Conservation (phyloP, 1,140 invertebrate genomes). For the Procambarus virginalis region DNA sequence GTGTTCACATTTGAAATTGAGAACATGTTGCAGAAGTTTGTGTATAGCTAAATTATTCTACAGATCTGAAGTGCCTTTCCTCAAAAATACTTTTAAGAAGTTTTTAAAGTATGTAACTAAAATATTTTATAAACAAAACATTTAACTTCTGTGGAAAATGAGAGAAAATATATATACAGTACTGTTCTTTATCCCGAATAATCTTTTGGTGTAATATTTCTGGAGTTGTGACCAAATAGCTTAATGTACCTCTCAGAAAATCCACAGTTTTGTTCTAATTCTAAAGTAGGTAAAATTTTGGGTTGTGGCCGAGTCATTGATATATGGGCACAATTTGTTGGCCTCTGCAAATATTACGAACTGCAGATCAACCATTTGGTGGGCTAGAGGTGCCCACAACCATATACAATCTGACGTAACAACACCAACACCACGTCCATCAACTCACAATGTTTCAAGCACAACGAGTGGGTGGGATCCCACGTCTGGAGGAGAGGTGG, state of each 20-base stretch:
- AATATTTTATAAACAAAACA: too few species aligned
- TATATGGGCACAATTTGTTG: not conserved
- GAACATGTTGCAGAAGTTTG: not conserved
- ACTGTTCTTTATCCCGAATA: not conserved
- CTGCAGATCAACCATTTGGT: slow-evolving; percentile 9
- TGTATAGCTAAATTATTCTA: not conserved
- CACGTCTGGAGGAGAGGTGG: slow-evolving; percentile 39
- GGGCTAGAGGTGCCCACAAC: slow-evolving; percentile 48
- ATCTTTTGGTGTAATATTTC: not conserved
- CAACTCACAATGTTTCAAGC: slow-evolving; percentile 26
- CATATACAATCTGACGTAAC: slow-evolving; percentile 15
- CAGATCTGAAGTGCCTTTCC: not conserved
- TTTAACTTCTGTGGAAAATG: not conserved
- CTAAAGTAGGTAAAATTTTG: not conserved
- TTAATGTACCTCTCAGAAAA: not conserved
- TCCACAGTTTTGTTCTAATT: not conserved
- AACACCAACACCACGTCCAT: slow-evolving; percentile 1
- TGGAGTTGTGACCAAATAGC: not conserved
- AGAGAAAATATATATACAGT: not conserved
- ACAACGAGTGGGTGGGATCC: not conserved
- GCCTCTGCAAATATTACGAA: slow-evolving; percentile 2
- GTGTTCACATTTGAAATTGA: not conserved
- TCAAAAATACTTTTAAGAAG: not conserved
- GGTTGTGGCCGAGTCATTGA: not conserved
- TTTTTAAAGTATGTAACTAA: not conserved